Evolutionary conservation across 2,797 vertebrate species (phyloP).

Genomic region (Falco novaeseelandiae): DNA sequence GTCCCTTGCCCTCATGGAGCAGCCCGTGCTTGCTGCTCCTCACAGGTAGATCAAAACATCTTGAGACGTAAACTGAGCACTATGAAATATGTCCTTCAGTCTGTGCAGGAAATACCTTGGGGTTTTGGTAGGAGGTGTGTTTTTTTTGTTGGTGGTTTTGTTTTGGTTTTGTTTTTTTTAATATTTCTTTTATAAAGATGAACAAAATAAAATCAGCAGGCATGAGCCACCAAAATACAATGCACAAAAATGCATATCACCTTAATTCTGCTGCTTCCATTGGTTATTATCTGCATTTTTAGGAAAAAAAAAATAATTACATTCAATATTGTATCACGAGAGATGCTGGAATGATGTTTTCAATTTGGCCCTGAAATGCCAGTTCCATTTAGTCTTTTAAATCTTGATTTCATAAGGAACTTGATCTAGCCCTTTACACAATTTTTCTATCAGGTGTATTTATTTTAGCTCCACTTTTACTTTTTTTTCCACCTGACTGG

Average conservation of each 20-base stretch:
- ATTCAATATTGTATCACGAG: neutral
- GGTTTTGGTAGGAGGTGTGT: accelerated
- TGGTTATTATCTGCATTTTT: neutral
- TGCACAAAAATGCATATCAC: neutral
- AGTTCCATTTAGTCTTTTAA: neutral
- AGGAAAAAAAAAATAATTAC: neutral
- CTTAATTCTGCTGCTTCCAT: neutral
- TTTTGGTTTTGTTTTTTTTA: neutral
- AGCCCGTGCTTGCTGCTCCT: neutral
- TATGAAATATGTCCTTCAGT: neutral
- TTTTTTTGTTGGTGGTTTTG: neutral
- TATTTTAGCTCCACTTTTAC: neutral
- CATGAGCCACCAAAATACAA: neutral
- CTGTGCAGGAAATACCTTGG: neutral
- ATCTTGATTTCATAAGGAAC: neutral
- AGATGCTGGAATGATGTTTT: neutral
- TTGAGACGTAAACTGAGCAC: neutral
- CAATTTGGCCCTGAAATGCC: accelerated
- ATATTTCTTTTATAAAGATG: neutral
- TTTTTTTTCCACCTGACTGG: accelerated
- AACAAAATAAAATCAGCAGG: neutral
- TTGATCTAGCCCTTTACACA: neutral
- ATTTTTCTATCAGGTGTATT: neutral
- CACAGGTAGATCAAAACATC: neutral
- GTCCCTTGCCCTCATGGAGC: neutral